Evolutionary conservation across 1,140 invertebrate species (phyloP).

Genomic region (Eufriesea mexicana): DNA sequence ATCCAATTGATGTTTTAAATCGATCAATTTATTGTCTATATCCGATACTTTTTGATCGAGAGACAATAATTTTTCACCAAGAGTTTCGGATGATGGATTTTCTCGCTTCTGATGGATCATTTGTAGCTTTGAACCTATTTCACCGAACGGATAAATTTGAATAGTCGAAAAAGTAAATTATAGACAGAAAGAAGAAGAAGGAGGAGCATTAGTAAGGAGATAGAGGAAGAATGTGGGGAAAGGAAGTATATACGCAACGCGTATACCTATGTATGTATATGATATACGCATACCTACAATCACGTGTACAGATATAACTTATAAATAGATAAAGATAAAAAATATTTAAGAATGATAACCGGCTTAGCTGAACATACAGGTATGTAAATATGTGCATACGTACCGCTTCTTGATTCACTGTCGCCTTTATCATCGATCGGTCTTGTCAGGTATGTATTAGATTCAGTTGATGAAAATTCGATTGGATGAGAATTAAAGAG

Average conservation of each 20-base stretch:
- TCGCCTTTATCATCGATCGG: slow-evolving; percentile 69
- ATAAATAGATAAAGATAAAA: too few species aligned
- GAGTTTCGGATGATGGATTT: slow-evolving; percentile 66
- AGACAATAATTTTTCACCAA: slow-evolving; percentile 83
- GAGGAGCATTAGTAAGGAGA: accelerated
- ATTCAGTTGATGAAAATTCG: slow-evolving; percentile 65
- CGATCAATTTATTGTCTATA: slow-evolving; percentile 90
- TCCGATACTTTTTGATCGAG: slow-evolving; percentile 91
- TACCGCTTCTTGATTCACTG: slow-evolving; percentile 65
- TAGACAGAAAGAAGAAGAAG: background rate
- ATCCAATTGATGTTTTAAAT: slow-evolving; percentile 91
- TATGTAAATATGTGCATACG: slow-evolving; percentile 18
- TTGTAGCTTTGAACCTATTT: slow-evolving; percentile 73
- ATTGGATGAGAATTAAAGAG: slow-evolving; percentile 84
- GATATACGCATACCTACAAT: background rate
- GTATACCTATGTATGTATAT: background rate
- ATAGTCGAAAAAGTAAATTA: background rate
- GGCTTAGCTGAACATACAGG: background rate
- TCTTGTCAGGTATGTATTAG: slow-evolving; percentile 60
- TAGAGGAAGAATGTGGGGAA: background rate
- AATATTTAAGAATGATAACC: background rate
- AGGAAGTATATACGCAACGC: background rate
- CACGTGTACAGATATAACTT: too few species aligned
- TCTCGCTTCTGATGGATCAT: slow-evolving; percentile 75
- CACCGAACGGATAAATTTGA: background rate